A percentile compares a stretch with the other conserved stretches of the same genome.
Evolutionary conservation across 2,797 vertebrate genomes (phyloP).

Genomic region (Rhinatrema bivittatum): DNA sequence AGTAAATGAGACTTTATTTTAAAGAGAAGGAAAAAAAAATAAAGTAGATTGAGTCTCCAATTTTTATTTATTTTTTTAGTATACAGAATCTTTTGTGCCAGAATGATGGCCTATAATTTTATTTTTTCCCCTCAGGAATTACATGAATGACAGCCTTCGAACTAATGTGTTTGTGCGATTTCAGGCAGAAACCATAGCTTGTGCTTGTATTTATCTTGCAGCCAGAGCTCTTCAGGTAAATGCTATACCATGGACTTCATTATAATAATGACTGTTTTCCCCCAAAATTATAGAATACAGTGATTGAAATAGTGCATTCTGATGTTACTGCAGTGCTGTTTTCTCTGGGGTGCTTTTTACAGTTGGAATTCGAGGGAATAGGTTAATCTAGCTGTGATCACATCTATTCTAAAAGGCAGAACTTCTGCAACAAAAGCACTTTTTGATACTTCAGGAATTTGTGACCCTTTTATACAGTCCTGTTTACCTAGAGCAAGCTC

Average conservation of each 20-base stretch:
- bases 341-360: no score
- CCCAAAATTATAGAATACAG: neutral
- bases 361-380: no score
- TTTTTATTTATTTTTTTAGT: constrained; percentile 5
- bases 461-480: no score
- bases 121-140: constrained; percentile 87
- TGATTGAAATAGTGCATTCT: no score
- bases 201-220: constrained; percentile 96
- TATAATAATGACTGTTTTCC: accelerated
- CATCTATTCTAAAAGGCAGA: no score
- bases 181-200: constrained; percentile 94
- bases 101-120: constrained; percentile 13
- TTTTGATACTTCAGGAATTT: no score
- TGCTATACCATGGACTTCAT: neutral
- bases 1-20: no score
- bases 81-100: neutral
- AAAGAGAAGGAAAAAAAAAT: constrained; percentile 76
- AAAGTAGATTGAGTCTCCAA: constrained; percentile 86
- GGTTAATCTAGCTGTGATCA: no score
- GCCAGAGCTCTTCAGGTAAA: constrained; percentile 88
- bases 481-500: no score
- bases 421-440: no score
- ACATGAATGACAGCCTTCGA: constrained; percentile 96
- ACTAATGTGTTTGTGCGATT: constrained; percentile 98
- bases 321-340: neutral